These are phyloP conservation scores for Himantopus leucocephalus DNA, from an alignment of 2,113 vertebrate genomes.

Conservation along the genomic window DNA sequence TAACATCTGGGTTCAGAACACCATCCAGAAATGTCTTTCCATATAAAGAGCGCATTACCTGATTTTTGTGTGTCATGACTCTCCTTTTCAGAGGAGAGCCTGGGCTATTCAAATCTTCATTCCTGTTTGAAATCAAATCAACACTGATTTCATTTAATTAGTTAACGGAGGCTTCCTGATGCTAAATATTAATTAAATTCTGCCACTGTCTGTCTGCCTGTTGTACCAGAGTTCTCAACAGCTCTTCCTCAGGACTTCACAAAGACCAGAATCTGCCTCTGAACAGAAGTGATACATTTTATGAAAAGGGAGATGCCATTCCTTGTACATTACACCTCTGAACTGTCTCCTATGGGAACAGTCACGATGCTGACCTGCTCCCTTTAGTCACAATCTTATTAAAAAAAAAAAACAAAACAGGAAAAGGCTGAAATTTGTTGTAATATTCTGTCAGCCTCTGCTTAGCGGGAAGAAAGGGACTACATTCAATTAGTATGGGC, in stretches of 20 bases:
- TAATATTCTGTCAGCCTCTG: not conserved
- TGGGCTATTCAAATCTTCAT: not conserved
- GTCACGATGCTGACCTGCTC: not conserved
- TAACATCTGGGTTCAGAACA: not conserved
- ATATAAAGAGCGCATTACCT: rapidly evolving
- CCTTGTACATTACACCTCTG: not conserved
- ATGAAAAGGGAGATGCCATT: not conserved
- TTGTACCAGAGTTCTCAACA: not conserved
- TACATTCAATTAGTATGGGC: not conserved
- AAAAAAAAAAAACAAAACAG: not conserved
- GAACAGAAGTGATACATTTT: not conserved
- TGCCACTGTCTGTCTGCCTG: not conserved
- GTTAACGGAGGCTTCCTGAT: not conserved
- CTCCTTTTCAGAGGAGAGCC: not conserved
- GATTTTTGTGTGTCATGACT: not conserved
- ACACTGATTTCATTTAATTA: not conserved
- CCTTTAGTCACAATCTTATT: not conserved
- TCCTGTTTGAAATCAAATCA: not conserved
- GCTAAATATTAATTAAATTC: not conserved
- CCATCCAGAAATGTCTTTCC: not conserved
- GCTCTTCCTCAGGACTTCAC: not conserved
- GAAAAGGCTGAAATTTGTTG: not conserved
- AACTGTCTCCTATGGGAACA: not conserved
- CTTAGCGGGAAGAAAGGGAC: not conserved
- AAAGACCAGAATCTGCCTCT: not conserved